Evolutionary conservation across 2,888 invertebrate genomes (phyloP).

Genomic region (Trissolcus japonicus): DNA sequence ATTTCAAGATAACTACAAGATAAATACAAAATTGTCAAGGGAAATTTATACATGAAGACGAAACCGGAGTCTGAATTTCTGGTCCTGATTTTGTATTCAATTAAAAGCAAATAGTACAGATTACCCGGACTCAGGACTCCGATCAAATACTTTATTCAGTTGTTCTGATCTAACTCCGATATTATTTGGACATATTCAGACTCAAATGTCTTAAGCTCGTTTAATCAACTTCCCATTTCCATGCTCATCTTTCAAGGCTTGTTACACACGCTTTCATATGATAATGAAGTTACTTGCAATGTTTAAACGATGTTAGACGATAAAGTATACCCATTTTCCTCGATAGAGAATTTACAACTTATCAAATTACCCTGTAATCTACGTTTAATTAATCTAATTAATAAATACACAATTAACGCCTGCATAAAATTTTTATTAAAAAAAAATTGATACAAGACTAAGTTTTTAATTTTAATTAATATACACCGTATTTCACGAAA

Average conservation of each 20-base stretch:
- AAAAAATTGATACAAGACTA: no score
- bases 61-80: not conserved
- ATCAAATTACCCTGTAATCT: no score
- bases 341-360: no score
- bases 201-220: not conserved
- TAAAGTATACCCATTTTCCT: conserved; percentile 4
- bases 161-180: not conserved
- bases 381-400: no score
- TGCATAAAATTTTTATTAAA: no score
- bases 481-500: no score
- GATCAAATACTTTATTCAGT: not conserved
- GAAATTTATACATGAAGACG: not conserved
- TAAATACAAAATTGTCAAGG: not conserved
- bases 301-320: conserved; percentile 17
- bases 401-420: no score
- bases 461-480: no score
- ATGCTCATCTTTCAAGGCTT: not conserved
- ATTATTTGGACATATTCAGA: not conserved
- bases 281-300: conserved; percentile 1
- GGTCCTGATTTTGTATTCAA: not conserved
- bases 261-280: not conserved
- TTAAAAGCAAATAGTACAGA: not conserved
- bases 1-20: not conserved
- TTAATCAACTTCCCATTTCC: not conserved
- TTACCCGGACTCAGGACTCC: not conserved